Percentiles rank a stretch among this genome's conserved stretches.
phyloP scores from a whole-genome alignment of 2,888 invertebrate species.

The Athrips mouffetella region DNA sequence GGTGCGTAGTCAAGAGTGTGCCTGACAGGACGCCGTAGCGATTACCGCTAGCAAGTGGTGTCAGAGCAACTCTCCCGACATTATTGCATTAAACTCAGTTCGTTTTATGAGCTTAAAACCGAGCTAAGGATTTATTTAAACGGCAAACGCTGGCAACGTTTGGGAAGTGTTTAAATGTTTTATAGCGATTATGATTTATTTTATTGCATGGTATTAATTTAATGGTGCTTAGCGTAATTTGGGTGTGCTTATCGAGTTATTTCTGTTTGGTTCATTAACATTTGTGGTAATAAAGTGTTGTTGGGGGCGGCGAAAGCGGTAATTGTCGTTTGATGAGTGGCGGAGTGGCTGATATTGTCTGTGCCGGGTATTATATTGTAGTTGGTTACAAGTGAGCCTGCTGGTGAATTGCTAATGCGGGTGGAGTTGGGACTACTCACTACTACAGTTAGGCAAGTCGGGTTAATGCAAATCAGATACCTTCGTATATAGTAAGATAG shows the following conservation, averaged over 20 bases:
- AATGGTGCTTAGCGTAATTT: not conserved
- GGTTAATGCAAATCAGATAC: conserved; percentile 11
- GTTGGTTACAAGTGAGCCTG: conserved; percentile 2
- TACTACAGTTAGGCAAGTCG: not conserved
- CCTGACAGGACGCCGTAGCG: conserved; percentile 12
- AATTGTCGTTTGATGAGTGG: conserved; percentile 4
- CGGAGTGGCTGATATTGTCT: not conserved
- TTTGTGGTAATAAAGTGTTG: conserved; percentile 1
- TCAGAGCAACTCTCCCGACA: not conserved
- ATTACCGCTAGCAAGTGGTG: conserved; percentile 12
- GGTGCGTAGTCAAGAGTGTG: conserved; percentile 10
- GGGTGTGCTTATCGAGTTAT: not conserved
- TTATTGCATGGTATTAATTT: conserved; percentile 7
- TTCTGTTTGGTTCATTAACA: not conserved
- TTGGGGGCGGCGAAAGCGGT: not conserved
- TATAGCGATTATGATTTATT: conserved; percentile 11
- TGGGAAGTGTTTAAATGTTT: conserved; percentile 6
- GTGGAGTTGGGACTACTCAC: not conserved
- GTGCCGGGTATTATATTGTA: conserved; percentile 2
- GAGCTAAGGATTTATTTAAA: conserved; percentile 27
- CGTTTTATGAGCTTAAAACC: conserved; percentile 22
- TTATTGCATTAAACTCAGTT: conserved; percentile 21
- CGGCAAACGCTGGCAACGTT: conserved; percentile 13
- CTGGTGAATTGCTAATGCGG: conserved; percentile 5
- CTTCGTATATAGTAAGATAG: too few relatives aligned